Conservation (phyloP, 2,113 vertebrate species). For the Andinoacara biseriatus region DNA sequence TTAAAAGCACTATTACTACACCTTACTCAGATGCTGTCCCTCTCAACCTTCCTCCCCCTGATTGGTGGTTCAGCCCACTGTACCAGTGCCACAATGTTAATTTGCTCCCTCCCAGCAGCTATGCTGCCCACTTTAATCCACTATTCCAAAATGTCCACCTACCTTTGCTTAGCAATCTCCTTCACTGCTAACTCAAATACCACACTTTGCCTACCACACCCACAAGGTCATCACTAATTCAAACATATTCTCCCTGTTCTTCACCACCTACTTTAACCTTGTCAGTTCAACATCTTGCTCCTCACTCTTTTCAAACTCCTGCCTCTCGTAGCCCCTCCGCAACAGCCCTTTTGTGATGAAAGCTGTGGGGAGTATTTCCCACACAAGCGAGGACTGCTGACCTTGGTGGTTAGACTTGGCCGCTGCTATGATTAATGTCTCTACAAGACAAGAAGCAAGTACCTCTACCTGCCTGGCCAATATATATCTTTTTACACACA, state of each 20-base stretch:
- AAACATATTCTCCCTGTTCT: constrained; percentile 38
- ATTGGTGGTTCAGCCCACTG: constrained; percentile 51
- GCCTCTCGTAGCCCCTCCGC: constrained; percentile 46
- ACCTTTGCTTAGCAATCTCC: constrained; percentile 63
- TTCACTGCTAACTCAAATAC: constrained; percentile 53
- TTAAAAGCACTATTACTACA: constrained; percentile 54
- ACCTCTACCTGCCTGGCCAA: constrained; percentile 65
- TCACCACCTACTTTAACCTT: constrained; percentile 61
- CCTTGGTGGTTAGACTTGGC: constrained; percentile 72
- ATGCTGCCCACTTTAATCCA: constrained; percentile 61
- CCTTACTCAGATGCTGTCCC: constrained; percentile 33
- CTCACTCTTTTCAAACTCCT: constrained; percentile 33
- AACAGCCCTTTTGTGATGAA: constrained; percentile 46
- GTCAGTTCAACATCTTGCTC: constrained; percentile 59
- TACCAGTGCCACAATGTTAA: constrained; percentile 42
- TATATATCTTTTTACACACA: constrained; percentile 70
- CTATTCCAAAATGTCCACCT: constrained; percentile 74
- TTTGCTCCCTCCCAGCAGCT: constrained; percentile 39
- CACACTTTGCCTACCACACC: constrained; percentile 54
- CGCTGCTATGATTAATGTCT: constrained; percentile 79
- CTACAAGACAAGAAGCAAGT: constrained; percentile 77
- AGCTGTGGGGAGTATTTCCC: constrained; percentile 66
- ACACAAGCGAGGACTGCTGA: constrained; percentile 70
- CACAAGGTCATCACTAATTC: constrained; percentile 46
- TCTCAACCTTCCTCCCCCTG: constrained; percentile 39